These are phyloP conservation scores for Muraenolepis orangiensis DNA, from an alignment of 2,797 vertebrate genomes.

Conservation along the genomic window DNA sequence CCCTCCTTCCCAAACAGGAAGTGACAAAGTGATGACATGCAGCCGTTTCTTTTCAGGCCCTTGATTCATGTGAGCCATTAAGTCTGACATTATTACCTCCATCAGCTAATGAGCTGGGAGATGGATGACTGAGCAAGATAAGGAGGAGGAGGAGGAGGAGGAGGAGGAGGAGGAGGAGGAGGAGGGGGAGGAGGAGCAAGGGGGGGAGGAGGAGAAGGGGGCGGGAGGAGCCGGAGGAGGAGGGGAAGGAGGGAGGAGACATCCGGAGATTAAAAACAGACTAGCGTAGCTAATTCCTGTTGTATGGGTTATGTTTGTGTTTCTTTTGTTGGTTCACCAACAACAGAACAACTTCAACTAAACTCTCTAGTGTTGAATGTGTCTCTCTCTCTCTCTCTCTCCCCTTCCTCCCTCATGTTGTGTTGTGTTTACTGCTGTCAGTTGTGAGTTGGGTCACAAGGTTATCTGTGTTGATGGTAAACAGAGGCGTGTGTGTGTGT, in stretches of 20 bases:
- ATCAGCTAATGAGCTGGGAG: constrained; percentile 34
- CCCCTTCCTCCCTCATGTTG: not conserved
- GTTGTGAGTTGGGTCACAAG: too few relatives aligned
- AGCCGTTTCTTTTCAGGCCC: constrained; percentile 52
- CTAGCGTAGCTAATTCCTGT: not conserved
- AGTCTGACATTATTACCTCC: constrained; percentile 57
- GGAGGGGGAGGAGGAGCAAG: too few relatives aligned
- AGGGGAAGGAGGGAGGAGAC: too few relatives aligned
- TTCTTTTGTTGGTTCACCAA: not conserved
- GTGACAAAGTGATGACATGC: constrained; percentile 59
- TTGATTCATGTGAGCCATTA: constrained; percentile 63
- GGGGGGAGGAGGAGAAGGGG: constrained; percentile 22
- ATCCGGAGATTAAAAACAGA: too few relatives aligned
- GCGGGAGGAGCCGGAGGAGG: not conserved
- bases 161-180: not conserved
- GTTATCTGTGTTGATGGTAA: constrained; percentile 46
- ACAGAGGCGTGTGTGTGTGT: constrained; percentile 45
- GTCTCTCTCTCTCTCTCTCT: not conserved
- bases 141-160: constrained; percentile 22
- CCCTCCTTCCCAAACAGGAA: constrained; percentile 52
- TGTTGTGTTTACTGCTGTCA: constrained; percentile 4
- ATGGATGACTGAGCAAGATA: constrained; percentile 37
- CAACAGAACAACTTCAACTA: not conserved
- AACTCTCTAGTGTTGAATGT: not conserved
- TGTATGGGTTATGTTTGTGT: not conserved